These are phyloP conservation scores for Drosophila fuyamai DNA, from an alignment of 1,140 invertebrate genomes.

Conservation along the genomic window DNA sequence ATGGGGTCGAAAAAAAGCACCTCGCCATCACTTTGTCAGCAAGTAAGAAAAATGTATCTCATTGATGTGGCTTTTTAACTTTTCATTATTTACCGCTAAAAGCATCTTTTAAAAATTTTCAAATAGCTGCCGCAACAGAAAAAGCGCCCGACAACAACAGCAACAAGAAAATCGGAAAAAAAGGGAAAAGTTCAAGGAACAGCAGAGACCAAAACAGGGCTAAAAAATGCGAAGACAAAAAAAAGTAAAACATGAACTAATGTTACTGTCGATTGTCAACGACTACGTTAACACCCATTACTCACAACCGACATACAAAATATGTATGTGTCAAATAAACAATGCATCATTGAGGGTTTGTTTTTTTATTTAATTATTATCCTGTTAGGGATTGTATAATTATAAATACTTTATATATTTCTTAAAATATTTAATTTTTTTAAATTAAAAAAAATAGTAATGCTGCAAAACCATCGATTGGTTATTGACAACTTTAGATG, in stretches of 20 bases:
- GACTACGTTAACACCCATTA: not conserved
- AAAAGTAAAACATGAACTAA: conserved; percentile 16
- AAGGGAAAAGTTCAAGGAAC: conserved; percentile 33
- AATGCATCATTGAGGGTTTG: too few relatives aligned
- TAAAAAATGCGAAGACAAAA: conserved; percentile 12
- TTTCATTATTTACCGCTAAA: conserved; percentile 85
- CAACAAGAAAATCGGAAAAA: conserved; percentile 17
- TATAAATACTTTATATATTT: too few relatives aligned
- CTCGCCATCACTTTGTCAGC: conserved; percentile 6
- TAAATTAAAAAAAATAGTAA: too few relatives aligned
- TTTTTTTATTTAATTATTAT: too few relatives aligned
- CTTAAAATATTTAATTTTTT: too few relatives aligned
- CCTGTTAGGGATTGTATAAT: too few relatives aligned
- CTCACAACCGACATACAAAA: too few relatives aligned
- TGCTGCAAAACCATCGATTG: too few relatives aligned
- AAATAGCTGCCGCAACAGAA: conserved; percentile 66
- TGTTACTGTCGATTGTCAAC: not conserved
- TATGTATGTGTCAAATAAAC: too few relatives aligned
- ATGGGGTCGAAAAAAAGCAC: conserved; percentile 12
- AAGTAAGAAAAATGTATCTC: conserved; percentile 74
- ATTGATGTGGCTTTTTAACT: conserved; percentile 85
- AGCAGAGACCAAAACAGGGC: conserved; percentile 7
- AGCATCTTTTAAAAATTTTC: conserved; percentile 84
- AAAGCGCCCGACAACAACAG: conserved; percentile 24
- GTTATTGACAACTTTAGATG: too few relatives aligned